Base-by-base conservation (phyloP, 2,797 vertebrate genomes). In the Rhodeus uyekii region DNA sequence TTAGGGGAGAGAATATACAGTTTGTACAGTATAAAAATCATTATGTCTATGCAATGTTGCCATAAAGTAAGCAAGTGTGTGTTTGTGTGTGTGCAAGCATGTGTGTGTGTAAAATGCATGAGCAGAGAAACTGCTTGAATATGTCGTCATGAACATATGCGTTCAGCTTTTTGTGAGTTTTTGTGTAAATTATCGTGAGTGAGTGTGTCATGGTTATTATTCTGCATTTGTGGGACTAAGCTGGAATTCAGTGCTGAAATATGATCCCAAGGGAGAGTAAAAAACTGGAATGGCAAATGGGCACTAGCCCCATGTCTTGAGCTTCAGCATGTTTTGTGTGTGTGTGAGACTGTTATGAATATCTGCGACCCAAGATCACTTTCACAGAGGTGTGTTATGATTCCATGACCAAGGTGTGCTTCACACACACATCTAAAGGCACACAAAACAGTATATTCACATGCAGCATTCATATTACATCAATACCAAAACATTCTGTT, bases 231-330 rank as follows among this genome's bases (percentile, higher is more conserved):
- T 71, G 73, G 68, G 16, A 65, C 55, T 75, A 63, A 82, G 73
- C 64, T 85, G 84, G 82, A 88, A 86, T 83, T 76, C 64, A 76
- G 60, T 79, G 73, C 61, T 77, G 82, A 85, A 86, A 87, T 69
- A 72, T 68, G 53, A 85, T 75, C 76, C 63, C 72, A 82, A 64
- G 72, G 34, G 24, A 73, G 19, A 80, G 82, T 79, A 22, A 81
- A n/a, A 85, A 85, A 76, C 36, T 81, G 78, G 60, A 84, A 76
- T 67, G 69, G 68, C 67, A 83, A 86, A 78, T 75, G 44, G 82
- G 84, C 84, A 83, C 29, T 14, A 46, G 77, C 76, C 74, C 76
- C 55, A 42, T 48, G 50, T 32, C 46, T 38, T 67, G 32, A 63
- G 73, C 67, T 9, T 83, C 65, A 74, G 24, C 67, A 72, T 76